Conservation (phyloP, 2,888 invertebrate genomes). For the Tupiocoris notatus region DNA sequence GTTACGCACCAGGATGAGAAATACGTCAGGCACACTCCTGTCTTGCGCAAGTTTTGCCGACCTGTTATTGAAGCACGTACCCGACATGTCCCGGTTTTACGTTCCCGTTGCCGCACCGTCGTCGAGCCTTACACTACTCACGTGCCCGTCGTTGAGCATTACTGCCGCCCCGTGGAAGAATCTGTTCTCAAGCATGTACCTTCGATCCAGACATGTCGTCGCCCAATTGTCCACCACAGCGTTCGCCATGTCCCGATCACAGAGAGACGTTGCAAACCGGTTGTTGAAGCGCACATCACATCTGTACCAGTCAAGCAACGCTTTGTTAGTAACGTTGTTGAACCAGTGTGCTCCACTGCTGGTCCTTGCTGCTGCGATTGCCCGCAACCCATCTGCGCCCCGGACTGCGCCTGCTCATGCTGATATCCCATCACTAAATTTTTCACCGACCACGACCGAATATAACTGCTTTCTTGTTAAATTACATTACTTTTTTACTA, state of each 20-base stretch:
- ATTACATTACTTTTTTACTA: background rate
- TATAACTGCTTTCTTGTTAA: background rate
- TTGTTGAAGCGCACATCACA: slow-evolving; percentile 41
- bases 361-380: slow-evolving; percentile 30
- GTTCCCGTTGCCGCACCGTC: slow-evolving; percentile 41
- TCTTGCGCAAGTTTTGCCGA: slow-evolving; percentile 40
- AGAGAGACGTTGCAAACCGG: slow-evolving; percentile 39
- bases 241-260: slow-evolving; percentile 43
- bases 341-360: slow-evolving; percentile 20
- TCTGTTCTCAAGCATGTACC: slow-evolving; percentile 44
- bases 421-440: background rate
- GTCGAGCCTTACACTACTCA: slow-evolving; percentile 46
- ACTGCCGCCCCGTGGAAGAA: slow-evolving; percentile 45
- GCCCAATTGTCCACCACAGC: slow-evolving; percentile 39
- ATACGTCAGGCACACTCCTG: slow-evolving; percentile 41
- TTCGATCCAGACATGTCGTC: slow-evolving; percentile 33
- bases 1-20: slow-evolving; percentile 34
- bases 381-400: slow-evolving; percentile 26
- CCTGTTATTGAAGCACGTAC: slow-evolving; percentile 43
- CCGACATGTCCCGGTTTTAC: slow-evolving; percentile 43
- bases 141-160: slow-evolving; percentile 41
- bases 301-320: slow-evolving; percentile 32
- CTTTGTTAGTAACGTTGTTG: slow-evolving; percentile 17
- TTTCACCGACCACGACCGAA: slow-evolving; percentile 10
- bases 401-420: slow-evolving; percentile 17